These are phyloP conservation scores for Aegithalos caudatus DNA, from an alignment of 2,113 vertebrate genomes.

Conservation along the genomic window DNA sequence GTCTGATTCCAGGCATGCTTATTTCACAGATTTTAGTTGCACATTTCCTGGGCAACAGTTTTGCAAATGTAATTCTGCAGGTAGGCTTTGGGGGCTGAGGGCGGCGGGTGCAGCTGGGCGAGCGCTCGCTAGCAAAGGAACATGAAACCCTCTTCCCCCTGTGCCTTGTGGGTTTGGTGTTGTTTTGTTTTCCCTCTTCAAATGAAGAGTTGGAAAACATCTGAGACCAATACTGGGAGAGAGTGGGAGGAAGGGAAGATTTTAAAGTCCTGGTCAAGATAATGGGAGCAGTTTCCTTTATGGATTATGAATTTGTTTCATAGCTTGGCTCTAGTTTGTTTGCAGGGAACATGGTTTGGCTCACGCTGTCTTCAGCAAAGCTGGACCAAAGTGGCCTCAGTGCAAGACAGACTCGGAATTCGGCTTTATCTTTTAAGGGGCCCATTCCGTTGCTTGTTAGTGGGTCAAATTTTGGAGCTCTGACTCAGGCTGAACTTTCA, in stretches of 20 bases:
- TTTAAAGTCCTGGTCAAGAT: not conserved
- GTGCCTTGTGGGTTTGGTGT: not conserved
- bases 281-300: not conserved
- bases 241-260: not conserved
- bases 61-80: constrained; percentile 37
- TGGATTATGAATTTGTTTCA: not conserved
- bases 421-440: not conserved
- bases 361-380: not conserved
- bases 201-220: not conserved
- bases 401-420: not conserved
- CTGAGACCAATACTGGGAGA: not conserved
- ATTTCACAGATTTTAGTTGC: constrained; percentile 64
- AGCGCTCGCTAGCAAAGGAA: rapidly evolving
- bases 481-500: constrained; percentile 51
- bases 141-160: not conserved
- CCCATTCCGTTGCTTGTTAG: not conserved
- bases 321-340: not conserved
- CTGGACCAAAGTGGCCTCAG: not conserved
- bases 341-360: not conserved
- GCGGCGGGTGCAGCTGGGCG: not conserved
- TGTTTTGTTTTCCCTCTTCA: not conserved
- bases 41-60: constrained; percentile 47
- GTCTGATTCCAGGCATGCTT: constrained; percentile 53
- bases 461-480: not conserved
- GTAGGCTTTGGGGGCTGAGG: constrained; percentile 2